phyloP scores from a whole-genome alignment of 2,888 invertebrate species.

The Panorpa germanica region DNA sequence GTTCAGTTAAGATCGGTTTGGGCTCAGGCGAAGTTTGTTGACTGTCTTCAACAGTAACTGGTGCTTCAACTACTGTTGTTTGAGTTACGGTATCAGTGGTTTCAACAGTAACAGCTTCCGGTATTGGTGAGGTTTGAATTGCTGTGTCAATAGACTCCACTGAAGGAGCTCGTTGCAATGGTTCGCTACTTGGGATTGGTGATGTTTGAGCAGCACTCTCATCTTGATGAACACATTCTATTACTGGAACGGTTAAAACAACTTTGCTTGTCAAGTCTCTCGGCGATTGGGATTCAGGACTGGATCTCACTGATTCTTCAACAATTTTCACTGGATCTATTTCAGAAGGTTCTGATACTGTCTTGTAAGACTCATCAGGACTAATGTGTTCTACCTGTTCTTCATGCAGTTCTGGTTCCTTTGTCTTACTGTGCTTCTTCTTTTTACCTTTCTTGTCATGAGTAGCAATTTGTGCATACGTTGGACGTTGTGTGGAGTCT shows the following conservation, averaged over 20 bases:
- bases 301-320: constrained; percentile 38
- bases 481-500: constrained; percentile 11
- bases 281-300: constrained; percentile 33
- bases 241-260: constrained; percentile 21
- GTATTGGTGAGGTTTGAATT: constrained; percentile 28
- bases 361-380: constrained; percentile 36
- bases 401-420: constrained; percentile 28
- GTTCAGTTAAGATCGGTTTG: constrained; percentile 14
- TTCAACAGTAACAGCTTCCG: constrained; percentile 8
- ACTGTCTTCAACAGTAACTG: constrained; percentile 16
- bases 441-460: constrained; percentile 19
- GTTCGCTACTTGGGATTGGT: constrained; percentile 23
- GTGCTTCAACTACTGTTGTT: constrained; percentile 13
- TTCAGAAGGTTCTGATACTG: constrained; percentile 35
- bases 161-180: constrained; percentile 11
- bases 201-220: constrained; percentile 38
- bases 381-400: constrained; percentile 31
- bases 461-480: constrained; percentile 13
- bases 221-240: constrained; percentile 21
- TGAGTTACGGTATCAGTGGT: constrained; percentile 16
- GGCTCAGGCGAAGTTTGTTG: constrained; percentile 11
- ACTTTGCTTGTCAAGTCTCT: constrained; percentile 35
- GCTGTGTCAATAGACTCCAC: constrained; percentile 26
- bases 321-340: constrained; percentile 41
- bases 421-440: constrained; percentile 22